phyloP scores from a whole-genome alignment of 2,888 invertebrate species.

The Oxyscelio sp. region DNA sequence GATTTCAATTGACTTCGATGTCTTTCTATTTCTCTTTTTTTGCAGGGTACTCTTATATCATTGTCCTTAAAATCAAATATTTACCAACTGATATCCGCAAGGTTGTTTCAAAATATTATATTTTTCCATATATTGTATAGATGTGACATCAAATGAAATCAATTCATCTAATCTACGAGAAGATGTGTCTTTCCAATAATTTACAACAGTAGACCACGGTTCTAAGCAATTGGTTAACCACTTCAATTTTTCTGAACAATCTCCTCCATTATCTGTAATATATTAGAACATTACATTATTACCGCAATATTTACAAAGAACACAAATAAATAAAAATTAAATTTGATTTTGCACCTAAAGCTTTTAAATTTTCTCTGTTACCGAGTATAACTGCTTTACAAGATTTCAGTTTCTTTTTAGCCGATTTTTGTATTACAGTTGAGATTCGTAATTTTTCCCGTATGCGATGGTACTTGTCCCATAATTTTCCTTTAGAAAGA shows the following conservation, averaged over 20 bases:
- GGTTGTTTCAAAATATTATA: conserved; percentile 51
- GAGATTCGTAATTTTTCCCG: background rate
- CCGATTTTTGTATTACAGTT: background rate
- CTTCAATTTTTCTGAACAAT: conserved; percentile 20
- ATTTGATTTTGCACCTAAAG: conserved; percentile 1
- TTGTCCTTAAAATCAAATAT: background rate
- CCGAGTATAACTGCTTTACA: background rate
- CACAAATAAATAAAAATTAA: no score
- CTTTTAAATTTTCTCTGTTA: background rate
- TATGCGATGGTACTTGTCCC: background rate
- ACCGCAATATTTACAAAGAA: background rate
- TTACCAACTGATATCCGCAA: conserved; percentile 2
- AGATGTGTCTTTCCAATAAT: conserved; percentile 60
- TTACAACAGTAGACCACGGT: conserved; percentile 59
- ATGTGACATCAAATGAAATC: conserved; percentile 22
- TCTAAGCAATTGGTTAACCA: conserved; percentile 56
- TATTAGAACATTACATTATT: background rate
- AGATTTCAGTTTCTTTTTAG: background rate
- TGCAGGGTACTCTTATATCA: background rate
- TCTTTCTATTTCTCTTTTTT: no score
- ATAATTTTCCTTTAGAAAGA: conserved; percentile 9
- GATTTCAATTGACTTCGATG: no score
- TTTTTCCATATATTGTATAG: conserved; percentile 41
- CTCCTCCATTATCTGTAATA: background rate
- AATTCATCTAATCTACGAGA: conserved; percentile 32